Evolutionary conservation across 2,113 vertebrate genomes (phyloP), one percentile per base, ranked within the genome.

Genomic region (Rhinolophus sinicus): DNA sequence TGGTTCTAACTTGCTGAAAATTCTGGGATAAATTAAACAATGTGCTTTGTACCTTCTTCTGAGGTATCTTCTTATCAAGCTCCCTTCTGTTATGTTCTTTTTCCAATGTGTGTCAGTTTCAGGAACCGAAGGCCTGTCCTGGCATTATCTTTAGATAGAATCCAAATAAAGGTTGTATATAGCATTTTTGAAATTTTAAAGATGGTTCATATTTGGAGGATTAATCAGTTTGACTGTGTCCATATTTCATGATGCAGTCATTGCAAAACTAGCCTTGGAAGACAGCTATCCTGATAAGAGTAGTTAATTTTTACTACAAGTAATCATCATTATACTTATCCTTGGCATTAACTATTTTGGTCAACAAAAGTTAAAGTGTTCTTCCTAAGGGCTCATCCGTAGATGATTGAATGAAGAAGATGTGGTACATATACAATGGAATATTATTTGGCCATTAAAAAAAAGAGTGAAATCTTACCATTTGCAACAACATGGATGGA

Each of bases 1-100:
- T 82, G 7, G 26, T 87, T 87, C 82, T 95, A 75, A 81, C 47
- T 75, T 88, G 83, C 65, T 26, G 47, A 81, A 95, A 87, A 64
- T 87, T 81, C 65, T 81, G 56, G 33, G 47, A 58, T 50, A 50
- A 30, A 65, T 92, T 81, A 30, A 81, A 64, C 14, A 64, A 9
- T 73, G 38, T 65, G 47, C 56, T 50, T 73, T 87, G 16, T 47
- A 56, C 92, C 28, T 24, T 56, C 35, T 77, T 30, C 40, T 86
- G 28, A 81, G 35, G n/a, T 62, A 21, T 50, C 62, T 26, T 80
- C 47, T 87, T 67, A 33, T 44, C 44, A 72, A 73, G 50, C 35
- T 95, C 22, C 67, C 50, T 92, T 95, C 40, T 78, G 60, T 28
- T 84, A 47, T 73, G 24, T 44, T 80, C 38, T 92, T 30, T 15